Conservation (phyloP, 2,113 vertebrate genomes). For the Micronycteris hirsuta region DNA sequence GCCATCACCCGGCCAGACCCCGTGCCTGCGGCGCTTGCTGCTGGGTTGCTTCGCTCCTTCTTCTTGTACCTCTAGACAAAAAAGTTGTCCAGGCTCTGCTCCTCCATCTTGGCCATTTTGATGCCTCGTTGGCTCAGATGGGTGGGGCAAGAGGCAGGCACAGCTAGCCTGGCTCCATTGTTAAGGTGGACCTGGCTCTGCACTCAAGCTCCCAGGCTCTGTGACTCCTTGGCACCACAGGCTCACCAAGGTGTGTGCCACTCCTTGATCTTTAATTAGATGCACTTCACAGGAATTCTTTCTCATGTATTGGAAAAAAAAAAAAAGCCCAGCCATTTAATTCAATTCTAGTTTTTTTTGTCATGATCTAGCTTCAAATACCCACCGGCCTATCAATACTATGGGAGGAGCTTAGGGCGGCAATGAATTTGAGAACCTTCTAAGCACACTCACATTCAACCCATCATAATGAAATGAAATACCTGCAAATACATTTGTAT, state of each 20-base stretch:
- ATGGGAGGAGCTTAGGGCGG: neutral
- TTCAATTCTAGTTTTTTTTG: neutral
- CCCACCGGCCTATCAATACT: neutral
- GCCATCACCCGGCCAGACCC: slow-evolving; percentile 32
- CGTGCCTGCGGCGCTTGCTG: slow-evolving; percentile 50
- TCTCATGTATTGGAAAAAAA: neutral
- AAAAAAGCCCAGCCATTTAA: neutral
- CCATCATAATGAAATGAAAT: neutral
- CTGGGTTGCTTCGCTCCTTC: slow-evolving; percentile 88
- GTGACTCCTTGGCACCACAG: slow-evolving; percentile 56
- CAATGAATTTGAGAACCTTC: neutral
- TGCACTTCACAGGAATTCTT: neutral
- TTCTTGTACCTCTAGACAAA: slow-evolving; percentile 97
- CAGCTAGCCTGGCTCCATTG: neutral
- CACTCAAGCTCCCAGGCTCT: slow-evolving; percentile 22
- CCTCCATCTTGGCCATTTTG: slow-evolving; percentile 82
- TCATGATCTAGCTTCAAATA: neutral
- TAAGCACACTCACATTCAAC: neutral
- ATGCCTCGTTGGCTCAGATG: slow-evolving; percentile 45
- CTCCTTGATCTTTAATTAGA: neutral
- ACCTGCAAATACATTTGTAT: neutral
- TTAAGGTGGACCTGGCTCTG: slow-evolving; percentile 52
- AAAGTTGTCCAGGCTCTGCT: slow-evolving; percentile 95
- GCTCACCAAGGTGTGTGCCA: slow-evolving; percentile 30
- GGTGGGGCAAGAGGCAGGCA: slow-evolving; percentile 41